A percentile compares a stretch with the other conserved stretches of the same genome.
phyloP scores from a whole-genome alignment of 2,113 vertebrate species.

The Silurus glanis region DNA sequence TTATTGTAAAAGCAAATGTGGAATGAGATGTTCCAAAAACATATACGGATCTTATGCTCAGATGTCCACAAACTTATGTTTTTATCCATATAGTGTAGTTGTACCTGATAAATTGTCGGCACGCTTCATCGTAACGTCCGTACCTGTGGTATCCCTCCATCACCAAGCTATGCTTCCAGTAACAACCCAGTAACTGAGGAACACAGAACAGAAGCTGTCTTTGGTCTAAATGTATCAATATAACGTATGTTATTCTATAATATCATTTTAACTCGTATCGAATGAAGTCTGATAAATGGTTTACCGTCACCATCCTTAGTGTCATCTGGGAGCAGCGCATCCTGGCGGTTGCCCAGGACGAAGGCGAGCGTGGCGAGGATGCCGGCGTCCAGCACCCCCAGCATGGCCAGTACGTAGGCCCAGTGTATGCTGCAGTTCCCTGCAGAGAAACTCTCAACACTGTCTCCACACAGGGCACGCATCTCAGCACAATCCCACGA shows the following conservation, averaged over 20 bases:
- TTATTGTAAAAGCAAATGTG: too few species aligned
- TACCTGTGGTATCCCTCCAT: conserved; percentile 34
- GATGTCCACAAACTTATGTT: too few species aligned
- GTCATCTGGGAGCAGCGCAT: conserved; percentile 75
- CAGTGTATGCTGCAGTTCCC: conserved; percentile 80
- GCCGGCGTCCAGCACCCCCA: conserved; percentile 76
- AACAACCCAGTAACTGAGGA: conserved; percentile 69
- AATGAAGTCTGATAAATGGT: background rate
- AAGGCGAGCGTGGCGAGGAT: conserved; percentile 79
- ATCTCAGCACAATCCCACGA: conserved; percentile 80
- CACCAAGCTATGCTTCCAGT: conserved; percentile 63
- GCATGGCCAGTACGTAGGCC: conserved; percentile 79
- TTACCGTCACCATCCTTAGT: conserved; percentile 65
- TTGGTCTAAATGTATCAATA: background rate
- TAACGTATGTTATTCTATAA: background rate
- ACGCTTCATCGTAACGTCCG: background rate
- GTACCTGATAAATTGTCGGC: background rate
- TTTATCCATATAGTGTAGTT: background rate
- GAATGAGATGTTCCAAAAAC: too few species aligned
- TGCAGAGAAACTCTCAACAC: conserved; percentile 76
- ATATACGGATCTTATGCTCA: too few species aligned
- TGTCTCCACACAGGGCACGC: conserved; percentile 74
- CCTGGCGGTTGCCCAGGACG: conserved; percentile 79
- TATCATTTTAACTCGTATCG: background rate
- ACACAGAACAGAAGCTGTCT: background rate